Percentiles rank a stretch among this genome's conserved stretches.
These are phyloP conservation scores for Danio tinwini DNA, from an alignment of 2,797 vertebrate species.

Conservation along the genomic window DNA sequence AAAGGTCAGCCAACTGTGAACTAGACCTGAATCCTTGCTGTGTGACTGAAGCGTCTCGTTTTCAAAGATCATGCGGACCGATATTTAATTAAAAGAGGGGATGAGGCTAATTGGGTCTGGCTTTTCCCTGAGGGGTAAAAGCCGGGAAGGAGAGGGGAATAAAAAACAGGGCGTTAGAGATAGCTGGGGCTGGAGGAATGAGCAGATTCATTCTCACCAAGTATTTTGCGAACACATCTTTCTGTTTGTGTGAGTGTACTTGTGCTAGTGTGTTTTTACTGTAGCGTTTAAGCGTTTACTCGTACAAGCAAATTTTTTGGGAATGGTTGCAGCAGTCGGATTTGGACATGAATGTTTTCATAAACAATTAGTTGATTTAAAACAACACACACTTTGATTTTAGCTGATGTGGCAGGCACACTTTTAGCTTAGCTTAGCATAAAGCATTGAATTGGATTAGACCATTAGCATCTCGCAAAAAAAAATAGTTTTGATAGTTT, in stretches of 20 bases:
- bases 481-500: too few relatives aligned
- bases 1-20: constrained; percentile 58
- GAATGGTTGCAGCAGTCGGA: background rate
- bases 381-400: too few relatives aligned
- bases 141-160: background rate
- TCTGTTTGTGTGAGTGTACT: background rate
- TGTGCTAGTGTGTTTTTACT: background rate
- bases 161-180: background rate
- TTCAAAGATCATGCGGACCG: constrained; percentile 66
- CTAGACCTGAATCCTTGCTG: constrained; percentile 60
- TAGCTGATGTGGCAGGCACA: too few relatives aligned
- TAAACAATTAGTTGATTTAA: background rate
- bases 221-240: background rate
- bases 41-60: constrained; percentile 57
- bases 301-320: background rate
- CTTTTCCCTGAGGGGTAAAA: constrained; percentile 54
- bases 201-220: background rate
- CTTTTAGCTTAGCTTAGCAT: too few relatives aligned
- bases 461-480: too few relatives aligned
- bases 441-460: too few relatives aligned
- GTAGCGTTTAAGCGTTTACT: background rate
- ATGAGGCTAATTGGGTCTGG: constrained; percentile 66
- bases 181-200: background rate
- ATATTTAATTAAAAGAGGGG: constrained; percentile 75
- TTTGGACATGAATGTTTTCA: background rate